Conservation (phyloP, 2,888 invertebrate species). For the Peribatodes rhomboidaria region DNA sequence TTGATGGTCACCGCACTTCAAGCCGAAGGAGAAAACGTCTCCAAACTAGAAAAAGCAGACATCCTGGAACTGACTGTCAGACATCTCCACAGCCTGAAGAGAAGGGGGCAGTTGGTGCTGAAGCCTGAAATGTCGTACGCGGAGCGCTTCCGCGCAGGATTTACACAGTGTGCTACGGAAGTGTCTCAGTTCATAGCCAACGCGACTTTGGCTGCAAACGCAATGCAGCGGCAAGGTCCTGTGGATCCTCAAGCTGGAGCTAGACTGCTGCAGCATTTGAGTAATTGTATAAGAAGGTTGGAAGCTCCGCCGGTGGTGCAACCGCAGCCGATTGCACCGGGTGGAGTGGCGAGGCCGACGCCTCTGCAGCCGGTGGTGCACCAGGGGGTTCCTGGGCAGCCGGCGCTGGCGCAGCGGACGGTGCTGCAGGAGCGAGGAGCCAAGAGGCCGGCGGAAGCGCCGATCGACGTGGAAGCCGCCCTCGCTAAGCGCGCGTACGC, state of each 20-base stretch:
- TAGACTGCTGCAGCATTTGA: constrained; percentile 94
- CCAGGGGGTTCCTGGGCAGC: constrained; percentile 61
- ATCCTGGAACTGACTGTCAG: constrained; percentile 94
- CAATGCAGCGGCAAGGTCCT: constrained; percentile 87
- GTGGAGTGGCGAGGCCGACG: constrained; percentile 79
- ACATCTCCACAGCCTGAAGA: constrained; percentile 93
- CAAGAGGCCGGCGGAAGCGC: constrained; percentile 71
- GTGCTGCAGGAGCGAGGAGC: constrained; percentile 67
- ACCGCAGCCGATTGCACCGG: constrained; percentile 78
- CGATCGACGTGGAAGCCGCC: constrained; percentile 71
- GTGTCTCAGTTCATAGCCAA: constrained; percentile 90
- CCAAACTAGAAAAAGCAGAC: constrained; percentile 95
- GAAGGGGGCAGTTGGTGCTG: constrained; percentile 87
- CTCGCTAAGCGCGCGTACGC: constrained; percentile 80
- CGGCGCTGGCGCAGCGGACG: constrained; percentile 62
- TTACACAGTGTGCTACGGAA: constrained; percentile 95
- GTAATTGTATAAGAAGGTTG: constrained; percentile 88
- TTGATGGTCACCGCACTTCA: constrained; percentile 94
- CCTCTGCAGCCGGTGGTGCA: constrained; percentile 75
- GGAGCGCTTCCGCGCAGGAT: constrained; percentile 94
- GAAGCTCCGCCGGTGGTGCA: constrained; percentile 89
- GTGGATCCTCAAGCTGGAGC: constrained; percentile 94
- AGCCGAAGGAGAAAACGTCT: constrained; percentile 95
- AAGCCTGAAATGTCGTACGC: constrained; percentile 90
- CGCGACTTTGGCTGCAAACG: constrained; percentile 92